phyloP scores from a whole-genome alignment of 2,797 vertebrate genomes.

The Nasua narica region DNA sequence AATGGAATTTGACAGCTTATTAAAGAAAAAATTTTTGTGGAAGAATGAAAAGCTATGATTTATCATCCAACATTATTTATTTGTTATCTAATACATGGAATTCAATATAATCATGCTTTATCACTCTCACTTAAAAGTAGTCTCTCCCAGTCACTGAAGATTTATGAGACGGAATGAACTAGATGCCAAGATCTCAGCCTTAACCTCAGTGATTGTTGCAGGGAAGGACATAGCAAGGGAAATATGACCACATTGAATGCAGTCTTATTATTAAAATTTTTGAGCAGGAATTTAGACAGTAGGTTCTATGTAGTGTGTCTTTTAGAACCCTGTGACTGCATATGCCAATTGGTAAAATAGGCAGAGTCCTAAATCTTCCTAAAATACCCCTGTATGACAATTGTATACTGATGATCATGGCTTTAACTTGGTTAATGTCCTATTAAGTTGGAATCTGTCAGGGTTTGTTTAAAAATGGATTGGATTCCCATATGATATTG shows the following conservation, averaged over 20 bases:
- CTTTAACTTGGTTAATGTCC: conserved; percentile 1
- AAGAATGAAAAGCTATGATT: conserved; percentile 50
- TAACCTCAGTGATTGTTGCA: neutral
- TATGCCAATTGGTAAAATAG: neutral
- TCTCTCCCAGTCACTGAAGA: conserved; percentile 17
- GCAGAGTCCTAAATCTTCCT: neutral
- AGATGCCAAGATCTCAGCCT: conserved; percentile 40
- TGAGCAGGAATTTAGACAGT: neutral
- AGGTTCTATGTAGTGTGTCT: neutral
- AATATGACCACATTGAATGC: neutral
- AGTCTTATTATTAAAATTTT: conserved; percentile 7
- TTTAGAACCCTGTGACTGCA: neutral
- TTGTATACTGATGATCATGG: neutral
- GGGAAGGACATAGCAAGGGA: neutral
- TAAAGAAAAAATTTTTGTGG: conserved; percentile 52
- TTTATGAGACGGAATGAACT: conserved; percentile 50
- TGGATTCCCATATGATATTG: neutral
- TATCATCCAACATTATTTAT: conserved; percentile 50
- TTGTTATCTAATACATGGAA: conserved; percentile 50
- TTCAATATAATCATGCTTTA: conserved; percentile 62
- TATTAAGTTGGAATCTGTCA: neutral
- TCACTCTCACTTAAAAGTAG: conserved; percentile 58
- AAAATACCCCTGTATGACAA: neutral
- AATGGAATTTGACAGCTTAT: conserved; percentile 38
- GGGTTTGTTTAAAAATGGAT: neutral